A percentile compares a stretch with the other conserved stretches of the same genome.
phyloP scores from a whole-genome alignment of 2,113 vertebrate genomes.

The Heterocephalus glaber region DNA sequence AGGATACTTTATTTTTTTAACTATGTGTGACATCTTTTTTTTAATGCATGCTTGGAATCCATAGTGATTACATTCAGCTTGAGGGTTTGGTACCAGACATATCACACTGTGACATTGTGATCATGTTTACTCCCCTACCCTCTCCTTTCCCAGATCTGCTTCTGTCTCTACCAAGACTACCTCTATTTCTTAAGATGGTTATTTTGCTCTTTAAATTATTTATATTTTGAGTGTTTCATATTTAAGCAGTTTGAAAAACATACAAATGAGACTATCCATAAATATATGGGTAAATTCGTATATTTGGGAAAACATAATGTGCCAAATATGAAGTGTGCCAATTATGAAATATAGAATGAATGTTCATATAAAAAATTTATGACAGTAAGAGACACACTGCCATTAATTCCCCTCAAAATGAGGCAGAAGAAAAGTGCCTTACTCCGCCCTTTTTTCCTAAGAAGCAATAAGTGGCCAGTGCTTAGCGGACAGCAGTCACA shows the following conservation, averaged over 20 bases:
- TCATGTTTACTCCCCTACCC: background rate
- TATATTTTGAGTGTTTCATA: background rate
- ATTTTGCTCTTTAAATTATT: background rate
- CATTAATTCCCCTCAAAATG: background rate
- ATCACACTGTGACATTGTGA: background rate
- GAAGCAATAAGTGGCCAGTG: background rate
- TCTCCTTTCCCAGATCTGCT: background rate
- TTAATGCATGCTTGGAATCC: background rate
- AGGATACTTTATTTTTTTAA: background rate
- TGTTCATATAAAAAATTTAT: background rate
- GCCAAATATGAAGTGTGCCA: background rate
- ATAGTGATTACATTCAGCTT: background rate
- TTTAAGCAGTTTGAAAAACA: background rate
- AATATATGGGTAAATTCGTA: background rate
- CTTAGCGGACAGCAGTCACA: no score
- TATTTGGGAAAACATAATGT: background rate
- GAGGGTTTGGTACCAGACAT: background rate
- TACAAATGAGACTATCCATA: background rate
- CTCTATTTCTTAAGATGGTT: background rate
- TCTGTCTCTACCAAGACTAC: background rate
- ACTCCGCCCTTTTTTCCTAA: background rate
- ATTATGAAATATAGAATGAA: background rate
- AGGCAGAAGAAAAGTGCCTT: background rate
- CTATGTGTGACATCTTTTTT: background rate
- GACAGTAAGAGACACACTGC: background rate